Conservation (phyloP, 2,797 vertebrate species). For the Urophycis tenuis region DNA sequence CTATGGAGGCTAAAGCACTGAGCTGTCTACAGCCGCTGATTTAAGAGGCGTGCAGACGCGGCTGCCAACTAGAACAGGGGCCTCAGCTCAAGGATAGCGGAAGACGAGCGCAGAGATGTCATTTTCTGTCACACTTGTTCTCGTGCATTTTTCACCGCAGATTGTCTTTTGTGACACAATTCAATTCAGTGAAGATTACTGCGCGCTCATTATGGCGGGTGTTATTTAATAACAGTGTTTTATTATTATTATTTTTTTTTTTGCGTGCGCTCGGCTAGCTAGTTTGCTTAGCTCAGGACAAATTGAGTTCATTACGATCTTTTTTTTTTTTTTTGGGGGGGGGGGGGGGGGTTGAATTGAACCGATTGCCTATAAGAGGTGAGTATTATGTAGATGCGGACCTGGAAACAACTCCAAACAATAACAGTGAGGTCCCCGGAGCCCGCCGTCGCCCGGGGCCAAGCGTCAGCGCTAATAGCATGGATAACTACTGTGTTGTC, state of each 20-base stretch:
- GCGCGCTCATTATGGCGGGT: conserved; percentile 60
- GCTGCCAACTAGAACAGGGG: conserved; percentile 38
- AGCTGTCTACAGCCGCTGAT: conserved; percentile 1
- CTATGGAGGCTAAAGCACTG: neutral
- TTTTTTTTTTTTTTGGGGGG: too few species aligned
- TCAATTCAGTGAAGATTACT: conserved; percentile 70
- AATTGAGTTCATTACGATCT: conserved; percentile 52
- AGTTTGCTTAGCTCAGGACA: conserved; percentile 35
- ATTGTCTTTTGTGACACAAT: conserved; percentile 61
- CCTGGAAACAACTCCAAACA: neutral
- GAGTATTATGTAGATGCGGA: conserved; percentile 30
- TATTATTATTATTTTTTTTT: conserved; percentile 37
- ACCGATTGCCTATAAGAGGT: conserved; percentile 42
- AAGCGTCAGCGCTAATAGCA: neutral
- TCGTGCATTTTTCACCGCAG: conserved; percentile 56
- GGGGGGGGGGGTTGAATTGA: too few species aligned
- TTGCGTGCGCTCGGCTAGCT: conserved; percentile 33
- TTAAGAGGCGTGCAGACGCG: neutral
- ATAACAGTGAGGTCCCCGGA: neutral
- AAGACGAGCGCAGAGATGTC: conserved; percentile 39
- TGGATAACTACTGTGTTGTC: neutral
- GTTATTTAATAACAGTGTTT: conserved; percentile 53
- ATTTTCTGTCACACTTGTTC: conserved; percentile 61
- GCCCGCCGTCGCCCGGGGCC: neutral
- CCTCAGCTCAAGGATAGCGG: conserved; percentile 36